Evolutionary conservation across 53 echinoderm and acorn worm genomes (phyloP), one percentile per base, ranked within the genome.

Genomic region (Pentamera pediparva): DNA sequence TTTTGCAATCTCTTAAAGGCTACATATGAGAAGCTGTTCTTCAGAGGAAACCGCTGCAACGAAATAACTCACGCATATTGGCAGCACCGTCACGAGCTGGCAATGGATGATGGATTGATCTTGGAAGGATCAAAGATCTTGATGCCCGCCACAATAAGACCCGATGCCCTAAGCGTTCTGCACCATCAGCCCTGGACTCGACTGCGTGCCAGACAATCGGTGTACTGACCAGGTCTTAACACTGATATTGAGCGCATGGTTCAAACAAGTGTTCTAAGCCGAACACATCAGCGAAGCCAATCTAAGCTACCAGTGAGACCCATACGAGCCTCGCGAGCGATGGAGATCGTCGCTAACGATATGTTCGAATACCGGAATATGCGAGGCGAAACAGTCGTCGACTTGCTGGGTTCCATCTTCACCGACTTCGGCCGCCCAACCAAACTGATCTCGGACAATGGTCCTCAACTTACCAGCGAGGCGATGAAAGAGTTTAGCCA

Each of bases 381-480:
- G 2, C n/a, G 56, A 57, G 58, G 75, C n/a, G 57, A 75, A 3
- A 58, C 75, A 75, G 57, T 58, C 7, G 35, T 75, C 19, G 57
- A 54, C 33, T 57, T n/a, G 20, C 35, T 75, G 39, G 75, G 58
- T n/a, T 12, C 75, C 7, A 75, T 75, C 1, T 58, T 75, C 35
- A 24, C 57, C 21, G 36, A 58, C 22, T 58, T 75, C 27, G 76
- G 76, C 10, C 37, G 51, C 59, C 58, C 76, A 5, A 59, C 76
- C 39, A 75, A 56, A 56, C 28, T 75, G 11, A 75, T 75, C 22
- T 75, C 76, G 37, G 76, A 75, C 76, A 75, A 75, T 21, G 76
- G 76, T 33, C 57, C 76, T 31, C 76, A 75, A 20, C 37, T 75
- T 3, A 75, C 76, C 35, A 75, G 76, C 37, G 6, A 59, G n/a